Evolutionary conservation across 1,140 invertebrate genomes (phyloP).

Genomic region (Geopemphigus sp.): DNA sequence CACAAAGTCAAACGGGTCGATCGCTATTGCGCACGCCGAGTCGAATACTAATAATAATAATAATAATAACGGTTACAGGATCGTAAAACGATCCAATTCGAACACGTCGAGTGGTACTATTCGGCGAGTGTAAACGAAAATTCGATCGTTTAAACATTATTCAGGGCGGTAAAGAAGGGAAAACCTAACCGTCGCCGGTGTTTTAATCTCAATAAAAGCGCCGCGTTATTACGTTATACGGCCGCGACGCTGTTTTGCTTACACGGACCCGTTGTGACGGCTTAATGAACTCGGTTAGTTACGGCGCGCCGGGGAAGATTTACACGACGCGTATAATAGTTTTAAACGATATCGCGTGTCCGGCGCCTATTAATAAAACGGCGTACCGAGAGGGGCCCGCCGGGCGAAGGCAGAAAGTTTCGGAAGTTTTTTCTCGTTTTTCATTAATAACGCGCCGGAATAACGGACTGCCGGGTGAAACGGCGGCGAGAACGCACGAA

Average conservation of each 20-base stretch:
- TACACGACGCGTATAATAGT: neutral
- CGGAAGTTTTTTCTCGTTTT: neutral
- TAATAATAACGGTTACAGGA: too few relatives aligned
- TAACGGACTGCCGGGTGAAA: neutral
- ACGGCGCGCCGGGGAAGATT: neutral
- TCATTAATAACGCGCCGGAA: neutral
- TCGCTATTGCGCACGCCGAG: too few relatives aligned
- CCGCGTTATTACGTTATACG: neutral
- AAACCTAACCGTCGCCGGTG: neutral
- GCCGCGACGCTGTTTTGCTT: neutral
- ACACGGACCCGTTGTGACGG: neutral
- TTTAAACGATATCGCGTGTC: conserved; percentile 32
- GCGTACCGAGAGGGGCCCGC: neutral
- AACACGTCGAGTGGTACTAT: neutral
- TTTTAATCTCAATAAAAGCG: conserved; percentile 25
- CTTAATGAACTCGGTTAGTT: neutral
- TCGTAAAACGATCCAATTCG: neutral
- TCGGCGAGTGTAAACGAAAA: too few relatives aligned
- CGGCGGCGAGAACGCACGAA: neutral
- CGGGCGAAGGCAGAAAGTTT: neutral
- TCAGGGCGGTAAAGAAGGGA: neutral
- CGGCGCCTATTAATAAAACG: neutral
- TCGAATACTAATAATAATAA: too few relatives aligned
- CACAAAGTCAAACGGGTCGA: too few relatives aligned
- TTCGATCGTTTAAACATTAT: neutral